Evolutionary conservation across 2,113 vertebrate species (phyloP).

Genomic region (Pteropus alecto): DNA sequence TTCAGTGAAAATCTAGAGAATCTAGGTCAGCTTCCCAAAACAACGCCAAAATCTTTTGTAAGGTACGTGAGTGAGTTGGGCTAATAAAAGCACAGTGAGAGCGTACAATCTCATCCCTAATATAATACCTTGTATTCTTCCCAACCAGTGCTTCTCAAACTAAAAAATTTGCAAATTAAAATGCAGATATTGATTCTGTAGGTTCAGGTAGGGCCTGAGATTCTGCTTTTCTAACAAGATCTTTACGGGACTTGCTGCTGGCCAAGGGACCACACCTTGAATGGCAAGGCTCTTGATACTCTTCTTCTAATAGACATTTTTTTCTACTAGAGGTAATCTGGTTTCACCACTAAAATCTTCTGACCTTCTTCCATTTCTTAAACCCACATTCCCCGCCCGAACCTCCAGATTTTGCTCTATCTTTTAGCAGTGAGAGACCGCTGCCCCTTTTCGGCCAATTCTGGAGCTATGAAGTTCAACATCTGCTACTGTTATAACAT

Average conservation of each 20-base stretch:
- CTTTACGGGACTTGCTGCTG: background rate
- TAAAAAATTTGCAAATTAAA: background rate
- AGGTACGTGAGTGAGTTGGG: accelerated
- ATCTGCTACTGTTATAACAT: background rate
- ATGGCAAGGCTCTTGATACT: background rate
- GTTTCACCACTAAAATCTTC: background rate
- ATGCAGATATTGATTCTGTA: background rate
- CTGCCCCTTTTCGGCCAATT: background rate
- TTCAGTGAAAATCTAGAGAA: background rate
- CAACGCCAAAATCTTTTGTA: background rate
- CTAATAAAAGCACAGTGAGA: background rate
- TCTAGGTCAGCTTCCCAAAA: background rate
- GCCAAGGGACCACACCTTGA: background rate
- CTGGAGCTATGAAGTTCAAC: background rate
- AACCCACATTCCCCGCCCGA: background rate
- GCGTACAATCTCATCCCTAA: background rate
- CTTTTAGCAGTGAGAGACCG: background rate
- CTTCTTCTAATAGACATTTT: background rate
- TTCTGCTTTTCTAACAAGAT: background rate
- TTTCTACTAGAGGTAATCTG: background rate
- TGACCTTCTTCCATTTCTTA: background rate
- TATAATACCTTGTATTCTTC: background rate
- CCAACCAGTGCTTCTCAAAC: background rate
- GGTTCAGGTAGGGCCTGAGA: background rate
- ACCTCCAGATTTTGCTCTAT: background rate